Conservation (phyloP, 1,140 invertebrate species). For the Monochamus saltuarius region DNA sequence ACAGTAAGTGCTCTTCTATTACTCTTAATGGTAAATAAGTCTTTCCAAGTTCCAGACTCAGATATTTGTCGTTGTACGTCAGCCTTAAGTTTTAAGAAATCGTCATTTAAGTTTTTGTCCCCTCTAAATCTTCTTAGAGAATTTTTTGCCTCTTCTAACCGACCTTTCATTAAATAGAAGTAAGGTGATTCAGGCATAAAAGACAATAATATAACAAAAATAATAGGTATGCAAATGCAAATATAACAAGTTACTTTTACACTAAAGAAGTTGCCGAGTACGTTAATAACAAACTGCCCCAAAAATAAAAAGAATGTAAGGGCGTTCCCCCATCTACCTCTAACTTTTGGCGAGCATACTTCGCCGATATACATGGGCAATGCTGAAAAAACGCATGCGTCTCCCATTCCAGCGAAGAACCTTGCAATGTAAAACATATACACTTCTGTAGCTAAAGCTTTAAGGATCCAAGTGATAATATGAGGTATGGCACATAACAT, state of each 20-base stretch:
- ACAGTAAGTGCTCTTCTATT: constrained; percentile 39
- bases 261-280: constrained; percentile 40
- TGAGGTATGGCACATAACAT: constrained; percentile 33
- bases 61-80: constrained; percentile 39
- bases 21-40: constrained; percentile 37
- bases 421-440: constrained; percentile 35
- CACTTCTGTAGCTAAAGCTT: constrained; percentile 24
- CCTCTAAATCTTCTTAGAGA: constrained; percentile 54
- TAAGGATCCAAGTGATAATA: constrained; percentile 24
- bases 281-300: constrained; percentile 54
- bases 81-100: constrained; percentile 35
- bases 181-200: constrained; percentile 47
- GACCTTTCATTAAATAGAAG: constrained; percentile 38
- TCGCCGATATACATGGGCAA: constrained; percentile 64
- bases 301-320: constrained; percentile 55
- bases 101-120: constrained; percentile 34
- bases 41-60: constrained; percentile 30
- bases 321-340: constrained; percentile 58
- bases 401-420: constrained; percentile 37
- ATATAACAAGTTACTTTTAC: constrained; percentile 23
- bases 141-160: constrained; percentile 34
- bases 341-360: constrained; percentile 63
- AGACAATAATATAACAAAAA: constrained; percentile 13
- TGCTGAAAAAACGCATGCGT: constrained; percentile 36
- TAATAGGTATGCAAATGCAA: constrained; percentile 15